A percentile compares a stretch with the other conserved stretches of the same genome.
Conservation (phyloP, 2,113 vertebrate genomes). For the Centropristis striata region DNA sequence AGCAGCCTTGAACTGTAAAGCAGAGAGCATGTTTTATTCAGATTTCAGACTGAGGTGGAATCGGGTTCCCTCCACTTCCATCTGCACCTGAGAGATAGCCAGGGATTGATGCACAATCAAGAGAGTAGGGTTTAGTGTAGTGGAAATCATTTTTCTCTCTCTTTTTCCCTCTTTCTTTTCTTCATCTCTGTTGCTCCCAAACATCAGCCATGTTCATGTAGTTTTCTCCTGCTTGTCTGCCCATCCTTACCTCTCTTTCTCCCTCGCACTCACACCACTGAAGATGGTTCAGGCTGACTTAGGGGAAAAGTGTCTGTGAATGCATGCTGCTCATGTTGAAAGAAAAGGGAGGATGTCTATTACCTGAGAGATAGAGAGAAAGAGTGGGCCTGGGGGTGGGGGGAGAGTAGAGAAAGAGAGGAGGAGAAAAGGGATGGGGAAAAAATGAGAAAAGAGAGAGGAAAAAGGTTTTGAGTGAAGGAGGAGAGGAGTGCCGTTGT, state of each 20-base stretch:
- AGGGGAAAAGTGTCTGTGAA: constrained; percentile 23
- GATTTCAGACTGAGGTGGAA: constrained; percentile 74
- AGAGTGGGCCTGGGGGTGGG: constrained; percentile 6
- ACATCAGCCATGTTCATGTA: constrained; percentile 50
- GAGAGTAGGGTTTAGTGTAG: constrained; percentile 62
- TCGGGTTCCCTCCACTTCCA: constrained; percentile 68
- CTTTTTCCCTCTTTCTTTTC: neutral
- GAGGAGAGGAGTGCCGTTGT: constrained; percentile 66
- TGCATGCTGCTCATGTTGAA: constrained; percentile 36
- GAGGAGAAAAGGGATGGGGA: constrained; percentile 12
- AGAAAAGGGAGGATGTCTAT: constrained; percentile 46
- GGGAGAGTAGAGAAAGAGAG: neutral
- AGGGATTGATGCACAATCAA: constrained; percentile 80
- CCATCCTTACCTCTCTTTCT: constrained; percentile 4
- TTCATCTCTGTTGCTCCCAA: constrained; percentile 31
- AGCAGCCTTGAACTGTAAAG: constrained; percentile 69
- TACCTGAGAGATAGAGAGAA: constrained; percentile 30
- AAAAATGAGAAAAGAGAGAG: constrained; percentile 4
- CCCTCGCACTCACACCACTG: constrained; percentile 10
- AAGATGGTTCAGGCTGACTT: constrained; percentile 29
- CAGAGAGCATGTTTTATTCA: constrained; percentile 79
- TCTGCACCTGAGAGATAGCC: constrained; percentile 76
- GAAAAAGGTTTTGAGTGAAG: constrained; percentile 69
- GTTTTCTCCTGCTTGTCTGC: constrained; percentile 29
- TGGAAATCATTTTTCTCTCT: constrained; percentile 63